Percentiles rank a stretch among this genome's conserved stretches.
phyloP scores from a whole-genome alignment of 2,113 vertebrate genomes.

The Hypomesus transpacificus region DNA sequence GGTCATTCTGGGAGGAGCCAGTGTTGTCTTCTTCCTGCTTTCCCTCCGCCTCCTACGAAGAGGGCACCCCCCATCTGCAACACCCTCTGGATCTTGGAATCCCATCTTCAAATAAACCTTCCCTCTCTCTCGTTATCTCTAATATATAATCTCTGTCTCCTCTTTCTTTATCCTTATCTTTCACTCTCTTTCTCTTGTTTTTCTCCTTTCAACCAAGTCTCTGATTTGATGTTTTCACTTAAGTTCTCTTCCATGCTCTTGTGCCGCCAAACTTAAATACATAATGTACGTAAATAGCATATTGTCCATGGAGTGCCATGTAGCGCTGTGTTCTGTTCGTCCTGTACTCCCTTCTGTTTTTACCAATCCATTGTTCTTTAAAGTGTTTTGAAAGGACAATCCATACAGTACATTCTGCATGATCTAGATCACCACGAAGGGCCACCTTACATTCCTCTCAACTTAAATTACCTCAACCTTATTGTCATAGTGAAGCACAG shows the following conservation, averaged over 20 bases:
- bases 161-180: neutral
- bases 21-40: slow-evolving; percentile 77
- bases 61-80: slow-evolving; percentile 61
- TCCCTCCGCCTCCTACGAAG: slow-evolving; percentile 79
- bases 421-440: slow-evolving; percentile 2
- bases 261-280: too few relatives aligned
- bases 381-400: too few relatives aligned
- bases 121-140: neutral
- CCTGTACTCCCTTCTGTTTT: too few relatives aligned
- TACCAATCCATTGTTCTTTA: too few relatives aligned
- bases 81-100: slow-evolving; percentile 77
- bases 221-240: neutral
- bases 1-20: slow-evolving; percentile 79
- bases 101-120: slow-evolving; percentile 79
- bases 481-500: slow-evolving; percentile 10
- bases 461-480: slow-evolving; percentile 44
- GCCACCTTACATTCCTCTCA: neutral
- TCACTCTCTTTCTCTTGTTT: neutral
- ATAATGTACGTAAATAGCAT: too few relatives aligned
- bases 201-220: neutral
- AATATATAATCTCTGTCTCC: neutral
- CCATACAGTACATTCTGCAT: too few relatives aligned
- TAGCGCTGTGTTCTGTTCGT: too few relatives aligned
- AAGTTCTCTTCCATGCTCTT: too few relatives aligned
- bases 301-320: too few relatives aligned